These are phyloP conservation scores for Phymastichus coffea DNA, from an alignment of 1,140 invertebrate species.

Conservation along the genomic window DNA sequence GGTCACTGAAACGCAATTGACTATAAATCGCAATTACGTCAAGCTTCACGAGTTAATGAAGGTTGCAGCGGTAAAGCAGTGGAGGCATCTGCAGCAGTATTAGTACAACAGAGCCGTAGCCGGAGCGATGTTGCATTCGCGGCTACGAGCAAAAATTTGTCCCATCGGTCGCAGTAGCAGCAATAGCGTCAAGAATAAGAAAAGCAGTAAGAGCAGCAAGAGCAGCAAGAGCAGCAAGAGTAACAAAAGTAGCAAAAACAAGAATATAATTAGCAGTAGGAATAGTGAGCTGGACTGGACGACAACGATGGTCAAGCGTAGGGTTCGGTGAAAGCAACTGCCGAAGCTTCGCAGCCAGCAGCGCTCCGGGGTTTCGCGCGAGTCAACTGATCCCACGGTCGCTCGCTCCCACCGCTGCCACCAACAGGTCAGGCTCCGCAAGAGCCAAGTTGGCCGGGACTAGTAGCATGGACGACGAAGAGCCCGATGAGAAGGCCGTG, in stretches of 20 bases:
- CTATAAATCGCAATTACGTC: no score
- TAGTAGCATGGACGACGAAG: slow-evolving; percentile 46
- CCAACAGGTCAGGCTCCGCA: background rate
- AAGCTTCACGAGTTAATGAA: slow-evolving; percentile 12
- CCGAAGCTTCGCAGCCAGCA: background rate
- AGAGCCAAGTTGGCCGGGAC: background rate
- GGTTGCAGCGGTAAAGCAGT: slow-evolving; percentile 3
- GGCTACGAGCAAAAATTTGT: background rate
- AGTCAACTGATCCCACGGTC: background rate
- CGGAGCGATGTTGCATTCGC: no score
- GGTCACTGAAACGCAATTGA: no score
- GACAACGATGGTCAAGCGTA: background rate
- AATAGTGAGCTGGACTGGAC: background rate
- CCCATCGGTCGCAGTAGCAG: background rate
- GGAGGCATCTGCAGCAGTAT: background rate
- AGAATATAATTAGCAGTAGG: background rate
- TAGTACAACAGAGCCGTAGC: background rate
- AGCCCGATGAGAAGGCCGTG: slow-evolving; percentile 41
- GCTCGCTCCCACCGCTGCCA: background rate
- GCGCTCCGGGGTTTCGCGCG: background rate
- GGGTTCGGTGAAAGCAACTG: slow-evolving; percentile 10
- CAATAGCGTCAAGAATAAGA: background rate
- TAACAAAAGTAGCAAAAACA: background rate
- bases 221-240: background rate
- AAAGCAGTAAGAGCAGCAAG: background rate